Conservation (phyloP, 2,797 vertebrate species). For the Emys orbicularis region DNA sequence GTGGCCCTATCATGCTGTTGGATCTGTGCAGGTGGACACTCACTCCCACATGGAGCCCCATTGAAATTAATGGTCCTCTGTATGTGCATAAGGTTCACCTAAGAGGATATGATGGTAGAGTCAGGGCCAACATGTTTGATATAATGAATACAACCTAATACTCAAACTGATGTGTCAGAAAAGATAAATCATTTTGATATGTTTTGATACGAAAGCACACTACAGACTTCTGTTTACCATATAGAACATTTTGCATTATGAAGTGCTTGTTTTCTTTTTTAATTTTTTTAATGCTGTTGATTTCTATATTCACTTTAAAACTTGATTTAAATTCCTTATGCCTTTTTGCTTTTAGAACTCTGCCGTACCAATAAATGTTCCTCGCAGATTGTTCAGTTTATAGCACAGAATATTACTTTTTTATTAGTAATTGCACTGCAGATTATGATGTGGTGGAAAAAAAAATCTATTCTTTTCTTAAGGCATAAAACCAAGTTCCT, state of each 20-base stretch:
- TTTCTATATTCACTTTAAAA: slow-evolving; percentile 14
- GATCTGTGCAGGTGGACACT: slow-evolving; percentile 62
- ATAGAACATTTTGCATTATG: slow-evolving; percentile 23
- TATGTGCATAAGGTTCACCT: slow-evolving; percentile 37
- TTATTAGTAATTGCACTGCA: slow-evolving; percentile 83
- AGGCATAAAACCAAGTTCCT: slow-evolving; percentile 88
- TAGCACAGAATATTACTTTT: slow-evolving; percentile 82
- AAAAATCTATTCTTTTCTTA: slow-evolving; percentile 82
- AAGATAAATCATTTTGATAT: slow-evolving; percentile 18
- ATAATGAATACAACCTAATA: slow-evolving; percentile 20
- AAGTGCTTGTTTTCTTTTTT: neutral
- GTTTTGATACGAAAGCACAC: slow-evolving; percentile 15
- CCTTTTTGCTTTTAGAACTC: slow-evolving; percentile 57
- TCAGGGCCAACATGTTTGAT: neutral
- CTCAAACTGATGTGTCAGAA: slow-evolving; percentile 37
- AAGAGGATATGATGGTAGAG: neutral
- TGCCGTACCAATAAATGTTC: slow-evolving; percentile 69
- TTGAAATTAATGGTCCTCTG: slow-evolving; percentile 51
- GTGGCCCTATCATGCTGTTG: slow-evolving; percentile 34
- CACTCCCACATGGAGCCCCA: slow-evolving; percentile 44
- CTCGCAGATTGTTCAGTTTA: slow-evolving; percentile 80
- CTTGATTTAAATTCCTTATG: slow-evolving; percentile 80
- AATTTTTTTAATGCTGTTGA: slow-evolving; percentile 18
- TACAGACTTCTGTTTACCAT: slow-evolving; percentile 26
- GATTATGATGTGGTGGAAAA: slow-evolving; percentile 83